Conservation (phyloP, 1,140 invertebrate genomes). For the Ooceraea biroi region DNA sequence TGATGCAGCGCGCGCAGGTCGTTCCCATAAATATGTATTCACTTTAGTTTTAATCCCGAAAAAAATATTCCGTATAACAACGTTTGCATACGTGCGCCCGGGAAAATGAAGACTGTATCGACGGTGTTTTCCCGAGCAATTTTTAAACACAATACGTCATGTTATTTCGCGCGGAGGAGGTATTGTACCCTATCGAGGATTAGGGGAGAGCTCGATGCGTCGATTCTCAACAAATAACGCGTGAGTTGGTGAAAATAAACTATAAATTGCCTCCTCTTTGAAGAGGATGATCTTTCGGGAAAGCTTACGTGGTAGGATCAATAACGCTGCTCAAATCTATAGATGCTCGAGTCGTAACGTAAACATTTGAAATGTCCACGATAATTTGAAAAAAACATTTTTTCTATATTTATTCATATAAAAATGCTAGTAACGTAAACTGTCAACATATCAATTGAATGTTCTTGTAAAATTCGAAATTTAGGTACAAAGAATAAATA, state of each 20-base stretch:
- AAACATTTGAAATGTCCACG: too few relatives aligned
- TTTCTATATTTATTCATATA: too few relatives aligned
- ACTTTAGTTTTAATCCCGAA: conserved; percentile 57
- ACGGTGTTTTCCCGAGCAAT: conserved; percentile 41
- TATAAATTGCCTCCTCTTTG: conserved; percentile 14
- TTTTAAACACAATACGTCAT: conserved; percentile 36
- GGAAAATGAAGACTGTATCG: conserved; percentile 46
- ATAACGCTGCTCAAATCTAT: too few relatives aligned
- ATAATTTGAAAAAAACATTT: too few relatives aligned
- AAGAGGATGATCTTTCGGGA: not conserved
- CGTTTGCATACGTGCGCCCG: conserved; percentile 4
- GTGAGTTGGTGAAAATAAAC: not conserved
- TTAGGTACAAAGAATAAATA: too few relatives aligned
- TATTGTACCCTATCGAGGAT: conserved; percentile 36
- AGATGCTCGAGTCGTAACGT: too few relatives aligned
- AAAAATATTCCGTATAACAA: conserved; percentile 60
- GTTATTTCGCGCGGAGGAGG: conserved; percentile 33
- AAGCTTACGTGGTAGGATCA: not conserved
- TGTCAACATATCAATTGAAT: too few relatives aligned
- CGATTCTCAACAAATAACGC: not conserved
- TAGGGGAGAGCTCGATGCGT: conserved; percentile 13
- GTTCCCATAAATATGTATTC: conserved; percentile 60
- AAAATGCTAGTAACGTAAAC: too few relatives aligned
- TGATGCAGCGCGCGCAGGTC: conserved; percentile 26
- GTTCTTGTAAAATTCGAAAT: too few relatives aligned